Evolutionary conservation across 2,113 vertebrate genomes (phyloP).

Genomic region (Clarias macrocephalus): DNA sequence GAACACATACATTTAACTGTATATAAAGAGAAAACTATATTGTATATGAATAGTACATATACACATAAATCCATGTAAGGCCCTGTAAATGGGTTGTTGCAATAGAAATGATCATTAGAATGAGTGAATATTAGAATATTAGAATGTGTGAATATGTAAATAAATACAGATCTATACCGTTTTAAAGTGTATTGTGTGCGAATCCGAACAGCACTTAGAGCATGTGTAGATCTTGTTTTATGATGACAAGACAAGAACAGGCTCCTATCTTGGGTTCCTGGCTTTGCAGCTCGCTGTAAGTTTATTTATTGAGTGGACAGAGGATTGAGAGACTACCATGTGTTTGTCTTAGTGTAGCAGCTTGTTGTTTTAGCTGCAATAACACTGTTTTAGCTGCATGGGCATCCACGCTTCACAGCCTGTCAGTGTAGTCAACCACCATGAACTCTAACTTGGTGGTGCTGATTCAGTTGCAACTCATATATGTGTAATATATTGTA

Average conservation of each 20-base stretch:
- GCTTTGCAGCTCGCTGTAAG: constrained; percentile 24
- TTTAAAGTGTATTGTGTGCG: background rate
- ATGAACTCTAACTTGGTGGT: constrained; percentile 53
- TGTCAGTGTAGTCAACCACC: constrained; percentile 56
- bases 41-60: background rate
- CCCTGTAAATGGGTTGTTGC: background rate
- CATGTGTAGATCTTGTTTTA: background rate
- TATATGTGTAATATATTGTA: background rate
- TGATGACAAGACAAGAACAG: constrained; percentile 11
- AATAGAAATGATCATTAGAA: background rate
- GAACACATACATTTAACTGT: constrained; percentile 22
- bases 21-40: background rate
- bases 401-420: constrained; percentile 63
- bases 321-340: constrained; percentile 54
- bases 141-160: background rate
- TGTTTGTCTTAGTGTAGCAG: constrained; percentile 69
- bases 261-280: constrained; percentile 9
- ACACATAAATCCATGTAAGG: background rate
- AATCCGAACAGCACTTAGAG: background rate
- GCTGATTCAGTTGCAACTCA: background rate
- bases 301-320: constrained; percentile 40
- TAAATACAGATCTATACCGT: background rate
- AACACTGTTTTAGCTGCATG: constrained; percentile 57
- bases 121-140: too few relatives aligned
- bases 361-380: constrained; percentile 71